phyloP scores from a whole-genome alignment of 2,113 vertebrate genomes.

The Hystrix cristata region DNA sequence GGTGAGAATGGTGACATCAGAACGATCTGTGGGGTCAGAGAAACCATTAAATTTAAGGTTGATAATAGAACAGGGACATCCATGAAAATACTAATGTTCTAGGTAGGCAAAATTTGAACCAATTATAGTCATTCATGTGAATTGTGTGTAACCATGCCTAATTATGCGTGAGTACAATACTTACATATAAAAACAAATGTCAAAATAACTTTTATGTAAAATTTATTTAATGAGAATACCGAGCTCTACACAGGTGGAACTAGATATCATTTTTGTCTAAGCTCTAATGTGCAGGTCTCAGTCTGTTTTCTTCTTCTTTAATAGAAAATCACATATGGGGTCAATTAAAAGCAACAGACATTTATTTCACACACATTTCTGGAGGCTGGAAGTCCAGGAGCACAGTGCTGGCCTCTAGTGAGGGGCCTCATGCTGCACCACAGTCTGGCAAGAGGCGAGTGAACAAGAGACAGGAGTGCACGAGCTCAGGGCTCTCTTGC shows the following conservation, averaged over 20 bases:
- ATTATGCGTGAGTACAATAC: slow-evolving; percentile 54
- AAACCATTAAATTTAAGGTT: not conserved
- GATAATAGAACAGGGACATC: not conserved
- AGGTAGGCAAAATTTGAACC: not conserved
- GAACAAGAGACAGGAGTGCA: not conserved
- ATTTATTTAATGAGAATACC: slow-evolving; percentile 58
- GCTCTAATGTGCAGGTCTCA: not conserved
- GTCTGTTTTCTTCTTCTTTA: not conserved
- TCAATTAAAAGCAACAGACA: not conserved
- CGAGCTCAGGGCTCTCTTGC: not conserved
- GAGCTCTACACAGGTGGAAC: not conserved
- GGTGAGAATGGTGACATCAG: not conserved
- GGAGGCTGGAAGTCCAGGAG: not conserved
- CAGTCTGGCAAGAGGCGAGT: not conserved
- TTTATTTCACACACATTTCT: not conserved
- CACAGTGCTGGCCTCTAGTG: too few species aligned
- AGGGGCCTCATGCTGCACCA: not conserved
- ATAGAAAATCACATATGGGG: not conserved
- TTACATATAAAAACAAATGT: slow-evolving; percentile 49
- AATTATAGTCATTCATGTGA: slow-evolving; percentile 57
- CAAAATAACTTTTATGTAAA: slow-evolving; percentile 42
- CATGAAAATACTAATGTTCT: not conserved
- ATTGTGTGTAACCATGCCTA: slow-evolving; percentile 35
- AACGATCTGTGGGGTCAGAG: not conserved
- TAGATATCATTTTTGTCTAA: not conserved